These are phyloP conservation scores for Gavialis gangeticus DNA, from an alignment of 2,113 vertebrate species.

Conservation along the genomic window DNA sequence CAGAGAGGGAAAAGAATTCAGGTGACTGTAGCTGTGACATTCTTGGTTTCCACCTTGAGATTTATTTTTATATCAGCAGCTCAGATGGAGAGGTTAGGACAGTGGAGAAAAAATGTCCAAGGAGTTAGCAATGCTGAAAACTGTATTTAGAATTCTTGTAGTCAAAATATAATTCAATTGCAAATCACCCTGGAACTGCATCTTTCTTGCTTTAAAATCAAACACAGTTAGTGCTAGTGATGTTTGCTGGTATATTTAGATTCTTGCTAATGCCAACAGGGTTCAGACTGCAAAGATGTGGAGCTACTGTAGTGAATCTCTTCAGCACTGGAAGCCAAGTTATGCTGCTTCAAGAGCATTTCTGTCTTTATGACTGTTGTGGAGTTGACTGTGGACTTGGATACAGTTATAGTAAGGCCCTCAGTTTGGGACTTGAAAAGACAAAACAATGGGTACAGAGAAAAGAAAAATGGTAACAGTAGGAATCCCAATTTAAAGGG, in stretches of 20 bases:
- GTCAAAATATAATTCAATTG: background rate
- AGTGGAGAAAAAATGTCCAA: background rate
- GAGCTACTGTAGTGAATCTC: background rate
- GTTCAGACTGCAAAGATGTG: background rate
- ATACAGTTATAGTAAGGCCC: background rate
- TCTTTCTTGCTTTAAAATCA: background rate
- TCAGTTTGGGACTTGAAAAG: background rate
- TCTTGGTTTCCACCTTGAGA: background rate
- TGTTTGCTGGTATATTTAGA: background rate
- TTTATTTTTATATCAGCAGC: background rate
- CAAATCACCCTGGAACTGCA: background rate
- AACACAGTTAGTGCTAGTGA: background rate
- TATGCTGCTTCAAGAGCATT: background rate
- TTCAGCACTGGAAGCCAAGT: background rate
- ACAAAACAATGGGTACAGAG: background rate
- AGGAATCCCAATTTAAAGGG: background rate
- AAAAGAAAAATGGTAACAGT: background rate
- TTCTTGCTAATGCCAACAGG: background rate
- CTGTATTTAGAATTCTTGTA: rapidly evolving
- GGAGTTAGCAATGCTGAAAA: background rate
- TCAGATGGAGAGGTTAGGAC: background rate
- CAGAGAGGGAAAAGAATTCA: background rate
- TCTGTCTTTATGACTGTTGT: background rate
- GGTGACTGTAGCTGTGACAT: background rate
- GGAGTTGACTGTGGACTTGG: background rate